Percentiles rank a stretch among this genome's conserved stretches.
These are phyloP conservation scores for Montipora efflorescens DNA, from an alignment of 64 coral and sea anemone genomes.

Conservation along the genomic window DNA sequence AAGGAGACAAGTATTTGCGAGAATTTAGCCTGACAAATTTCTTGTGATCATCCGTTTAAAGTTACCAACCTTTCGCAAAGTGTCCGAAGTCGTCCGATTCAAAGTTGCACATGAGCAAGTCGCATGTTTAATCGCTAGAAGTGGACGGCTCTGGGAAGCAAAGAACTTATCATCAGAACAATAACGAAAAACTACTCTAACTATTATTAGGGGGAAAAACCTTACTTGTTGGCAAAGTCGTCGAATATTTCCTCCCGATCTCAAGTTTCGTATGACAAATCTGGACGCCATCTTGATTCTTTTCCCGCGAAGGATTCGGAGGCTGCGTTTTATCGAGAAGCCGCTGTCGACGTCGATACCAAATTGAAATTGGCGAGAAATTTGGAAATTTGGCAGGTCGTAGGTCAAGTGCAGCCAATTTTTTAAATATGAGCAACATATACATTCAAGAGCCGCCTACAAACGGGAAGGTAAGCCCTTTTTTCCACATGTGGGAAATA, in stretches of 20 bases:
- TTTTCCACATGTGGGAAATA: not conserved
- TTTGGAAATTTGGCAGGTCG: too few relatives aligned
- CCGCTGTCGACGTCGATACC: slow-evolving; percentile 8
- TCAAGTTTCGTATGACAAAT: slow-evolving; percentile 26
- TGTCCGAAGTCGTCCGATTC: not conserved
- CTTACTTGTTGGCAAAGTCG: slow-evolving; percentile 26
- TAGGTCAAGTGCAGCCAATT: not conserved
- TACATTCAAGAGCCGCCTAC: slow-evolving; percentile 99
- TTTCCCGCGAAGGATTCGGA: not conserved
- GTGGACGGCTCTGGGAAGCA: slow-evolving; percentile 16
- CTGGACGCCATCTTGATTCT: slow-evolving; percentile 66
- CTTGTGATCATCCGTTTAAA: not conserved
- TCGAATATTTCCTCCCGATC: slow-evolving; percentile 5
- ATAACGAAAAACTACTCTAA: not conserved
- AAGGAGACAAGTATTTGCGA: not conserved
- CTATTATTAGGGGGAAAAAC: not conserved
- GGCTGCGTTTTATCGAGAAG: not conserved
- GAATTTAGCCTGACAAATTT: not conserved
- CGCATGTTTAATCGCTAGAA: not conserved
- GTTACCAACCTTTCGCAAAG: not conserved
- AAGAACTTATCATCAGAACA: not conserved
- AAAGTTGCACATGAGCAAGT: not conserved
- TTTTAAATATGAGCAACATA: slow-evolving; percentile 91
- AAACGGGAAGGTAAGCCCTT: slow-evolving; percentile 86
- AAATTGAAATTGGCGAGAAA: too few relatives aligned